Base-by-base conservation (phyloP, 2,797 vertebrate species). In the Brotogeris chrysoptera region DNA sequence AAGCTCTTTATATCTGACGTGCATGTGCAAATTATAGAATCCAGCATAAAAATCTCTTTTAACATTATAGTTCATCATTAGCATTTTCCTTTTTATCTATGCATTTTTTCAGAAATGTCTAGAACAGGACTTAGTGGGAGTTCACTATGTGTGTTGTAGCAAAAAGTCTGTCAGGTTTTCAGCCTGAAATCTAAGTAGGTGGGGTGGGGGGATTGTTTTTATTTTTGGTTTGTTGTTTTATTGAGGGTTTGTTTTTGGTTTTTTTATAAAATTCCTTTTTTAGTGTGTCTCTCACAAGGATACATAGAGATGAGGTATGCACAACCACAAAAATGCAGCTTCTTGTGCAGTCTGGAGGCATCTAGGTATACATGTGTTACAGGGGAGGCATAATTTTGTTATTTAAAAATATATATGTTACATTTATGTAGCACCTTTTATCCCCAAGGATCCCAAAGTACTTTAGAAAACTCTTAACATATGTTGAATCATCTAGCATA, bases 1-100 rank as follows among this genome's bases (percentile, higher is more conserved):
- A 93, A 93, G 41, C 23, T 88, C 14, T 72, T 90, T 79, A 77
- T 90, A 95, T 96, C 66, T 71, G 24, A 90, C 34, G 53, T 84
- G n/a, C 85, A 59, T 95, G 32, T 10, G 7, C 36, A 34, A 87
- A 7, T 65, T 92, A 79, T 90, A 73, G 84, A 92, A 80, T 93
- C 49, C 44, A 87, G 14, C 19, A 46, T 70, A 76, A 90, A 90
- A 73, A 34, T 16, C 28, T 59, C 43, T 76, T 82, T 38, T 72
- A 86, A 53, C 14, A 30, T 79, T 73, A 30, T 18, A 63, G 41
- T 65, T 44, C 41, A 16, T 66, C 65, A 55, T 91, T 86, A 91
- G 53, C 41, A 30, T 66, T 72, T 74, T 34, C 41, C 59, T 95
- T 84, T 90, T 44, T 71, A 85, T 32, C 57, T 74, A 8, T 64